Conservation (phyloP, 2,888 invertebrate species). For the Monopis laevigella region DNA sequence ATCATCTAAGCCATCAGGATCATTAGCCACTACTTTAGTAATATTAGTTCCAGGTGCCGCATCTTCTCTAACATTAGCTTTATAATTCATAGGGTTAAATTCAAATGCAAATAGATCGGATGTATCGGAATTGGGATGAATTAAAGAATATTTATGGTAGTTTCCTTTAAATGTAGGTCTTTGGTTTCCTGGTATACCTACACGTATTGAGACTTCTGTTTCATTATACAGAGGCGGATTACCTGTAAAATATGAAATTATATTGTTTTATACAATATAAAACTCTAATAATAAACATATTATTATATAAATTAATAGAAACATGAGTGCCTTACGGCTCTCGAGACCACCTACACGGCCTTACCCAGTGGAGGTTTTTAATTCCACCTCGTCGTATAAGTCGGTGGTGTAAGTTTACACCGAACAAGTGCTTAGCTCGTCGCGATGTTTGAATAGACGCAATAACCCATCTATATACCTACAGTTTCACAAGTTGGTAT, state of each 20-base stretch:
- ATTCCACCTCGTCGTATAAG: too few species aligned
- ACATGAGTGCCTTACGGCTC: too few species aligned
- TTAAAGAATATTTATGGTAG: constrained; percentile 63
- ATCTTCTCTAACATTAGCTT: constrained; percentile 76
- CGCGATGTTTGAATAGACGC: too few species aligned
- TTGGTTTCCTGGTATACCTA: constrained; percentile 82
- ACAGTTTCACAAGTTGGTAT: too few species aligned
- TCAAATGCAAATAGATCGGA: constrained; percentile 56
- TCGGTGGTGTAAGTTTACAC: too few species aligned
- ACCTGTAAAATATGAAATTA: constrained; percentile 38
- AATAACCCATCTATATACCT: too few species aligned
- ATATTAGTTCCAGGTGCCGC: constrained; percentile 75
- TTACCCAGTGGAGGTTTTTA: too few species aligned
- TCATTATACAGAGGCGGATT: constrained; percentile 72
- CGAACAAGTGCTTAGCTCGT: too few species aligned
- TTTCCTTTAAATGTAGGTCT: constrained; percentile 82
- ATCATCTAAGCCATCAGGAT: constrained; percentile 80
- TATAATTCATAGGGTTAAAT: constrained; percentile 75
- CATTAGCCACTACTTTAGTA: constrained; percentile 76
- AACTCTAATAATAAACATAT: neutral
- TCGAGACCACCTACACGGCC: too few species aligned
- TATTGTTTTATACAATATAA: constrained; percentile 9
- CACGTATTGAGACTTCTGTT: constrained; percentile 73
- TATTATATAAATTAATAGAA: constrained; percentile 12
- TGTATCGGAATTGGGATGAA: constrained; percentile 36